Percentiles rank a stretch among this genome's conserved stretches.
These are phyloP conservation scores for Agriopis aurantiaria DNA, from an alignment of 2,888 invertebrate genomes.

Conservation along the genomic window DNA sequence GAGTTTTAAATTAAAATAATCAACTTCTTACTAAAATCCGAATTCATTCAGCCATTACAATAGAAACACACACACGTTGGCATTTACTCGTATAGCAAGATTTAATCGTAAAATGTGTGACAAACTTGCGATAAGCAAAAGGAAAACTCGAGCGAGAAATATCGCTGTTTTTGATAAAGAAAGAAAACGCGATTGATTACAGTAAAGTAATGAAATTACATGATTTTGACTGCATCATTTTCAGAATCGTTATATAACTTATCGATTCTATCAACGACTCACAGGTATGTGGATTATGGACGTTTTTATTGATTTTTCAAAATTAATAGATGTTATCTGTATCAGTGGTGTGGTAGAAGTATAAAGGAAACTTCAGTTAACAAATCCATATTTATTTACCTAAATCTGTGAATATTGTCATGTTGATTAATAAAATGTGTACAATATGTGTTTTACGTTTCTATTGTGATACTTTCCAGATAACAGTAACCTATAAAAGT, in stretches of 20 bases:
- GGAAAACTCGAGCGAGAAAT: constrained; percentile 22
- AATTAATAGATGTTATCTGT: too few species aligned
- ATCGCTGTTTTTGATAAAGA: not conserved
- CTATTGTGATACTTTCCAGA: constrained; percentile 20
- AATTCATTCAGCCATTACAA: not conserved
- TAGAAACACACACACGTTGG: not conserved
- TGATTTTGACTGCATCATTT: not conserved
- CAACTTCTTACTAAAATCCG: too few species aligned
- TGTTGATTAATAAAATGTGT: not conserved
- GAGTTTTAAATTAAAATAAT: too few species aligned
- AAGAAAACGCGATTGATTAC: constrained; percentile 2
- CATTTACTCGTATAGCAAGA: not conserved
- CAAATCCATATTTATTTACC: not conserved
- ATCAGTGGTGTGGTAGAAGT: too few species aligned
- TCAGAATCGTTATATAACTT: not conserved
- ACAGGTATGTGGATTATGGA: too few species aligned
- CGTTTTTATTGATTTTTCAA: too few species aligned
- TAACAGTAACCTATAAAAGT: constrained; percentile 24
- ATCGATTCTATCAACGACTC: not conserved
- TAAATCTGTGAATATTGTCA: not conserved
- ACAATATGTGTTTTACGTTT: not conserved
- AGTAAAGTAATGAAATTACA: not conserved
- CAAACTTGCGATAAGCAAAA: constrained; percentile 16
- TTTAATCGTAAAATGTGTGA: not conserved
- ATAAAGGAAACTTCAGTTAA: not conserved